These are phyloP conservation scores for Umimayanthus chanpuru DNA, from an alignment of 92 coral and sea anemone species.

Conservation along the genomic window DNA sequence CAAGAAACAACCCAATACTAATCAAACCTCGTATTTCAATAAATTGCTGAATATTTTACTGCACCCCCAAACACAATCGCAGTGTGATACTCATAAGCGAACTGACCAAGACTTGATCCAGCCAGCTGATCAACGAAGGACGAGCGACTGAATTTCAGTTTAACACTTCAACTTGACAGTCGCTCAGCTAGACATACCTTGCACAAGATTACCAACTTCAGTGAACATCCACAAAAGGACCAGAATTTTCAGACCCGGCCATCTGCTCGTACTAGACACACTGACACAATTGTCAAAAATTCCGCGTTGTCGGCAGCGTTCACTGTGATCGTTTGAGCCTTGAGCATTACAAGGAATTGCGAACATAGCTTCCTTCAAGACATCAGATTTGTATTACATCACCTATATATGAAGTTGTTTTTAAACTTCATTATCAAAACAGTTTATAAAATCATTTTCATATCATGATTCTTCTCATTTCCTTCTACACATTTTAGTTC, in stretches of 20 bases:
- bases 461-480: background rate
- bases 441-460: background rate
- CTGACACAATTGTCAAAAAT: background rate
- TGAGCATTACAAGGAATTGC: background rate
- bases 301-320: conserved; percentile 16
- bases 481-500: conserved; percentile 26
- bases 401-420: background rate
- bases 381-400: background rate
- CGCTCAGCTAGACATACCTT: background rate
- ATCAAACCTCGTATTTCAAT: background rate
- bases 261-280: background rate
- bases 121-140: background rate
- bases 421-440: background rate
- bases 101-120: background rate
- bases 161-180: background rate
- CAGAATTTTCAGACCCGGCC: conserved; percentile 14
- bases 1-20: background rate
- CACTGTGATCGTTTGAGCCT: conserved; percentile 6
- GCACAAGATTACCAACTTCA: background rate
- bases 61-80: background rate
- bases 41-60: too few relatives aligned
- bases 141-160: background rate
- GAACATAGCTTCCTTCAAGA: conserved; percentile 29
- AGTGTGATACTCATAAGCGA: background rate
- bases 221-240: conserved; percentile 20